Evolutionary conservation across 1,140 invertebrate species (phyloP).

Genomic region (Eriosoma lanigerum): DNA sequence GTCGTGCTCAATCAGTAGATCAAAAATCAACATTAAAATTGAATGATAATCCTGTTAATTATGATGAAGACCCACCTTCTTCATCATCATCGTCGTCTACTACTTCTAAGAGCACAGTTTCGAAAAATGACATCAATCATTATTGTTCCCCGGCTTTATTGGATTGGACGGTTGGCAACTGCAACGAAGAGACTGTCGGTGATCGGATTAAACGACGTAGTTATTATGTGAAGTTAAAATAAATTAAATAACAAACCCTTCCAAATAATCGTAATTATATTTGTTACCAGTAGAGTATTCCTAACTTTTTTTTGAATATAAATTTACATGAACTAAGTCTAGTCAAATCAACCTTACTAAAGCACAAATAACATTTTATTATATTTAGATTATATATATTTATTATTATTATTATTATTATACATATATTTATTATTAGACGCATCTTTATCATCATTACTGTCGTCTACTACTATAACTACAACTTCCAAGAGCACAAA

Average conservation of each 20-base stretch:
- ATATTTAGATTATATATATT: conserved; percentile 28
- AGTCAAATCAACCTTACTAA: not conserved
- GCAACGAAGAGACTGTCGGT: conserved; percentile 69
- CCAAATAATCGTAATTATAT: not conserved
- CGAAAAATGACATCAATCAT: not conserved
- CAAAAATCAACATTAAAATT: not conserved
- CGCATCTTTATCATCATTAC: no score
- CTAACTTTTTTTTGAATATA: conserved; percentile 5
- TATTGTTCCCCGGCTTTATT: conserved; percentile 59
- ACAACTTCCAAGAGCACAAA: no score
- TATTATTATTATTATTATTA: no score
- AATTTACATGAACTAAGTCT: not conserved
- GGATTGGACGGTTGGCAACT: conserved; percentile 11
- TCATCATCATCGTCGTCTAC: not conserved
- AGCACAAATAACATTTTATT: conserved; percentile 37
- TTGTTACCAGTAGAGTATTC: conserved; percentile 27
- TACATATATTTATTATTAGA: no score
- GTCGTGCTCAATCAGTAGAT: not conserved
- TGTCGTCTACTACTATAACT: no score
- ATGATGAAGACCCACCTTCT: conserved; percentile 22
- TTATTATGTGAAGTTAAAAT: conserved; percentile 65
- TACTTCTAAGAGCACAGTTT: not conserved
- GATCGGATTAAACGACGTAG: conserved; percentile 84
- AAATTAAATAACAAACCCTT: conserved; percentile 1
- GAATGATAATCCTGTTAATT: not conserved